Evolutionary conservation across 2,888 invertebrate species (phyloP).

Genomic region (Diadegma fenestrale): DNA sequence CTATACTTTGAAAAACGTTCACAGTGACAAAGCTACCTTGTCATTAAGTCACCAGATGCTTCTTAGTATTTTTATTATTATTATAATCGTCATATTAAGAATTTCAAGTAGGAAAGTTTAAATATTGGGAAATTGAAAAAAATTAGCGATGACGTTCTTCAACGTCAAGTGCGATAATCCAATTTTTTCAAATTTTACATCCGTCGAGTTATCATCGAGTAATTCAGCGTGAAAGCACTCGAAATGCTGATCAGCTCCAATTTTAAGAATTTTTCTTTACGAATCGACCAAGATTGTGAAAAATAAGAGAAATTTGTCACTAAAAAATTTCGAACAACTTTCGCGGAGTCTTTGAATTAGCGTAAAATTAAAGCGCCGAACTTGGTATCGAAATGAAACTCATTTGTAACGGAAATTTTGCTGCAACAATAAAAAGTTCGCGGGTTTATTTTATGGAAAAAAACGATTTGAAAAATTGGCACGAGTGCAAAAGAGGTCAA

Average conservation of each 20-base stretch:
- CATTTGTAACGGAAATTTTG: neutral
- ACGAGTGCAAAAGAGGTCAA: neutral
- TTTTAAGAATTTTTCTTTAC: too few relatives aligned
- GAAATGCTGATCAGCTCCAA: neutral
- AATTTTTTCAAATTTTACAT: too few relatives aligned
- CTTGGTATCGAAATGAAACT: neutral
- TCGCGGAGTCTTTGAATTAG: neutral
- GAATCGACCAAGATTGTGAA: too few relatives aligned
- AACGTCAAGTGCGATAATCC: too few relatives aligned
- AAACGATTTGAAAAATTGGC: neutral
- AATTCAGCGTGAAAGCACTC: too few relatives aligned
- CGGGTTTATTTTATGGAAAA: neutral
- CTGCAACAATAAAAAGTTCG: neutral
- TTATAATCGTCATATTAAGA: neutral
- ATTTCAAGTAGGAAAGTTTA: too few relatives aligned
- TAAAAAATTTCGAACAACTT: neutral
- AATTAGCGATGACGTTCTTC: too few relatives aligned
- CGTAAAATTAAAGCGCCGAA: neutral
- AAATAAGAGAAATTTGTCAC: too few relatives aligned
- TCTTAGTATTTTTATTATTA: neutral
- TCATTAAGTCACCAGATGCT: neutral
- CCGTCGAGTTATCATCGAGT: too few relatives aligned
- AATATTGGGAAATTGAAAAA: too few relatives aligned
- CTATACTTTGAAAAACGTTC: slow-evolving; percentile 10
- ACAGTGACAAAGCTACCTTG: neutral